Base-by-base conservation (phyloP, 2,797 vertebrate genomes). In the Aotus griseimembra region DNA sequence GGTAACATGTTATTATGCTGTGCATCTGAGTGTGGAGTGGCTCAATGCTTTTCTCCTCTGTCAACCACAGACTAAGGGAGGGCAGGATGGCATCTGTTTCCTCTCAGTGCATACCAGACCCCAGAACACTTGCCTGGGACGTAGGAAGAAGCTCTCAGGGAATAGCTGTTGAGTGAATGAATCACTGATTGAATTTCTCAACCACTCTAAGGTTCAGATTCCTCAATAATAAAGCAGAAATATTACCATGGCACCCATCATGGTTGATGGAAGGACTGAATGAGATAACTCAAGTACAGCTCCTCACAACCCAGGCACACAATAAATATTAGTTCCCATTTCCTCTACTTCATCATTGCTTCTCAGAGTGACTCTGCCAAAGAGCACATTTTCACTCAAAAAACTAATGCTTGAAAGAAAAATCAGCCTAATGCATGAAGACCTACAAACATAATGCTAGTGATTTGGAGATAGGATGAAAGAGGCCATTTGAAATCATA, bases 371-470 rank as follows among this genome's bases (percentile, higher is more conserved):
- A 36, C 88, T 92, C 52, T 92, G 88, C 44, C 61, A 61, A 67
- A 46, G n/a, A 77, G 57, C 4, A 77, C 19, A 26, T 86, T 97
- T 95, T 88, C 70, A 94, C 88, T 97, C 50, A 58, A 89, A 95
- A 95, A 92, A 82, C 77, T 67, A 94, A 88, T 30, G n/a, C 73
- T 88, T 96, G 67, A 55, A 84, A 61, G 36, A 94, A 86, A 97
- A 95, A 86, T 9, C 48, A 72, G 33, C 22, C 67, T 61, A 83
- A 93, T 64, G 58, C 39, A 87, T n/a, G 70, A 94, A 84, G 77
- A 77, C 11, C 80, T 86, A 79, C 33, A 94, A 93, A 88, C 48
- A 55, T 58, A 57, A 87, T 77, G 72, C 84, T 96, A 67, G 81
- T 73, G 50, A 52, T 87, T 61, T 83, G 36, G 64, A 77, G 44